phyloP scores from a whole-genome alignment of 2,797 vertebrate genomes.

The Gouania willdenowi region DNA sequence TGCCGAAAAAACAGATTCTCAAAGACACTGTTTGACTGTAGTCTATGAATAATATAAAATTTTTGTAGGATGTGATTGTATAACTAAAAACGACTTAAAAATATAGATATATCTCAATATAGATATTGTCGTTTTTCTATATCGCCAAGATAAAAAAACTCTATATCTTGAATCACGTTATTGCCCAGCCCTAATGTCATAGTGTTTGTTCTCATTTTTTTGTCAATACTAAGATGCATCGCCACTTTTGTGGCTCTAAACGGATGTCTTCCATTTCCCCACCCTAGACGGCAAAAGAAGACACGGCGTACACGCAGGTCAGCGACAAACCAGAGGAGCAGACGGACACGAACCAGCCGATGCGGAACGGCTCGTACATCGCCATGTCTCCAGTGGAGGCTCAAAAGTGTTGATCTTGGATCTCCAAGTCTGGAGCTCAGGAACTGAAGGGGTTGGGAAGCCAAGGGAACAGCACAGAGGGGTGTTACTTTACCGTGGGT shows the following conservation, averaged over 20 bases:
- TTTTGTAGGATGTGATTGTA: no score
- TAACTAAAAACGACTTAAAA: no score
- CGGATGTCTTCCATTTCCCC: conserved; percentile 13
- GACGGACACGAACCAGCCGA: conserved; percentile 60
- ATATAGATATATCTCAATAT: no score
- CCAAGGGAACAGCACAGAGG: conserved; percentile 35
- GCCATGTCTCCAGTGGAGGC: conserved; percentile 82
- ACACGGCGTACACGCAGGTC: conserved; percentile 80
- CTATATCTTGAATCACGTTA: no score
- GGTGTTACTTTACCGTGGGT: conserved; percentile 33
- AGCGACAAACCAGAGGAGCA: conserved; percentile 76
- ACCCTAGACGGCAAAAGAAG: conserved; percentile 75
- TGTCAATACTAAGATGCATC: neutral
- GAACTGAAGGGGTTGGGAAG: conserved; percentile 28
- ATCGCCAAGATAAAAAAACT: no score
- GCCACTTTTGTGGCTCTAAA: conserved; percentile 1
- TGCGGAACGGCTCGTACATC: conserved; percentile 78
- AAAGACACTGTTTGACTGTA: no score
- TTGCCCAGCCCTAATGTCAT: no score
- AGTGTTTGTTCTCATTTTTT: conserved; percentile 27
- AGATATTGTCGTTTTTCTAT: no score
- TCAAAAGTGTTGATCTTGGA: conserved; percentile 76
- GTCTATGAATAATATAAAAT: no score
- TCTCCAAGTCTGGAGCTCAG: conserved; percentile 36
- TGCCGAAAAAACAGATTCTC: no score